Evolutionary conservation across 37 sponge, comb jelly and placozoan genomes (phyloP), one percentile per base, ranked within the genome.

Genomic region (Agelas oroides): DNA sequence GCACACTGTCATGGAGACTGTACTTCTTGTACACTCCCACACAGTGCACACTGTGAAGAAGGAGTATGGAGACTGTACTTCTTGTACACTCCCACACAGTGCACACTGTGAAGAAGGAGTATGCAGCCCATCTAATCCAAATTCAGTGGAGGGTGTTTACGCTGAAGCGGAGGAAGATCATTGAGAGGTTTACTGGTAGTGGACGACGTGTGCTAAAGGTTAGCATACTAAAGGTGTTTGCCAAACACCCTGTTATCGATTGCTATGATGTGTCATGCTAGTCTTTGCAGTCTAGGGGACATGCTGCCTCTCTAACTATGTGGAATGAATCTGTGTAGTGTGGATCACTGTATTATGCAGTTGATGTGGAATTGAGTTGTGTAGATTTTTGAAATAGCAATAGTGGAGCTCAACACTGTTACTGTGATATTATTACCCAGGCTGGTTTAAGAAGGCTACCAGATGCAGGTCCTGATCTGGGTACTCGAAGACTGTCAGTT

Each of bases 51-150:
- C 86, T 32, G 77, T 76, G 56, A 54, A 34, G n/a, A 1, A 14
- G 8, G 58, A 77, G 25, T 85, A n/a, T n/a, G n/a, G n/a, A n/a
- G n/a, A n/a, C 8, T 3, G 46, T 46, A 12, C 8, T 8, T 12
- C 46, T 3, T 46, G 8, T 46, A 46, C 46, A 46, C 46, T 46
- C 8, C 46, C 8, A 8, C 46, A 46, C 54, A 86, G 78, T 59
- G 20, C 41, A 69, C 8, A 78, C 86, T 36, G 78, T 78, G 39
- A 37, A 39, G n/a, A 0, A 19, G 18, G 59, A 78, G 30, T 86
- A 86, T 86, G 86, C 86, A 20, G 86, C 73, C 13, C 62, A 61
- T 25, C 58, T 86, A n/a, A 35, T 86, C 17, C 86, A 86, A 35
- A 18, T 21, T 12, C 20, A 46, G 39, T 86, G 86, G 86, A 86